phyloP scores from a whole-genome alignment of 1,140 invertebrate species.

The Pseudoatta argentina region DNA sequence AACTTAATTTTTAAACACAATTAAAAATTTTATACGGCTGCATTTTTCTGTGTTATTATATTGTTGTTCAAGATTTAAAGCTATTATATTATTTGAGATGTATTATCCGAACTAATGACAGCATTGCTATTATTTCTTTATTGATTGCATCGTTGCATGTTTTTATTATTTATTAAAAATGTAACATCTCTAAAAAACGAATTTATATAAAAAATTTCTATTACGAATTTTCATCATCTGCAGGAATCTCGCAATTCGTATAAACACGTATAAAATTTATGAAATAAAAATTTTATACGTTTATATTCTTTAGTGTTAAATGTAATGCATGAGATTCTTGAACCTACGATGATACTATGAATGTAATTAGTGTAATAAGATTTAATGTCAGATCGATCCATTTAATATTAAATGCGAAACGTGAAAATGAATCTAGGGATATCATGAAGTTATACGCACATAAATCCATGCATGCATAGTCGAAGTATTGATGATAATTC shows the following conservation, averaged over 20 bases:
- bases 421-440: not conserved
- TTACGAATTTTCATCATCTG: not conserved
- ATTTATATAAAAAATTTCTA: not conserved
- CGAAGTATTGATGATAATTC: conserved; percentile 22
- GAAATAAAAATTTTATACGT: not conserved
- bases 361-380: conserved; percentile 38
- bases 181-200: not conserved
- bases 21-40: not conserved
- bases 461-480: conserved; percentile 16
- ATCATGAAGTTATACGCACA: conserved; percentile 4
- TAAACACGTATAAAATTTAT: not conserved
- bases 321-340: not conserved
- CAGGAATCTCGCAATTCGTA: not conserved
- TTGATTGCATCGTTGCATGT: not conserved
- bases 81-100: not conserved
- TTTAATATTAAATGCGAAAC: not conserved
- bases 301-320: not conserved
- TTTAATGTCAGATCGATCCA: not conserved
- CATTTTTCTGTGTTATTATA: not conserved
- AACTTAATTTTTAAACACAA: conserved; percentile 17
- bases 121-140: not conserved
- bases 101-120: not conserved
- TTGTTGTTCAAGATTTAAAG: not conserved
- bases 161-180: not conserved
- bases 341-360: not conserved